Evolutionary conservation across 2,888 invertebrate genomes (phyloP), one percentile per base, ranked within the genome.

Genomic region (Drosophila borealis): DNA sequence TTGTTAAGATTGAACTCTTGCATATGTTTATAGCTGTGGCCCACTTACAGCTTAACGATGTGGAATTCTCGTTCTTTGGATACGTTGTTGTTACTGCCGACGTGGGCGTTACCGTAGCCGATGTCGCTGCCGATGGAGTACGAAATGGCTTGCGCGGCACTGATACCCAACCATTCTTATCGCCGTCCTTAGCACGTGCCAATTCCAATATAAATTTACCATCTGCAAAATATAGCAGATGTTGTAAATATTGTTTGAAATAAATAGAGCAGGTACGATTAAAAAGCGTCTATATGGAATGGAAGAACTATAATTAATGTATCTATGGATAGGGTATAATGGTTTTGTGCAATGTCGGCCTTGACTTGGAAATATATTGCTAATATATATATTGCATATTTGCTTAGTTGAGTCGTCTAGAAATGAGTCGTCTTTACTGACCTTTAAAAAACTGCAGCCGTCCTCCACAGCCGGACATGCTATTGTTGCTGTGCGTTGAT

Each of bases 161-260:
- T 74, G 97, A 97, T 89, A 97, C 96, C 97, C 97, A 97, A 56
- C 96, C 96, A 57, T 95, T 95, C 86, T 96, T 95, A 92, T 96
- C 97, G 70, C 97, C 96, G 89, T 95, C 96, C 81, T 95, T 94
- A 42, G 95, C 94, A 85, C 96, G 94, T 67, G 95, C 95, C 93
- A 97, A 91, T 93, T 97, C 97, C 94, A 97, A 93, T 89, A 97
- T 97, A 92, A 97, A 96, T 93, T 97, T 97, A 74, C 97, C 97
- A 96, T 97, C 97, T 96, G 50, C 93, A 93, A 86, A 29, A 19
- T 14, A 41, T 39, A 33, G 8, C 3, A 3, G 34, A 42, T 14
- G 3, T 21, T 41, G 5, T 56, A 14, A 46, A 9, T 14, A 41
- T 14, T 39, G 34, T n/a, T 34, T 41, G 10, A 4, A 17, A 41